Conservation (phyloP, 2,888 invertebrate genomes). For the Rhagium mordax region DNA sequence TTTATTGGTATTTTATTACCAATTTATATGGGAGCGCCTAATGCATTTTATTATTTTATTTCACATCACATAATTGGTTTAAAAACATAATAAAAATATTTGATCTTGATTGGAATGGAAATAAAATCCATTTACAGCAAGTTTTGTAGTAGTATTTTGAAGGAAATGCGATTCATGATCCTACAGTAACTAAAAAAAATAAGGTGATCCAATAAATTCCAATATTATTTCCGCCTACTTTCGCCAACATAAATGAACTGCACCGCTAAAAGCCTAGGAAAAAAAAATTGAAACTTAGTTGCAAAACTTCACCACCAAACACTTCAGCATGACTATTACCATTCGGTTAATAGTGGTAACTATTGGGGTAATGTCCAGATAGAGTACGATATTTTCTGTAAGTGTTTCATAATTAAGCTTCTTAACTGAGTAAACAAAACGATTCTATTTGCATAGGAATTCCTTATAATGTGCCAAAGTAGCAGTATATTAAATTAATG, state of each 20-base stretch:
- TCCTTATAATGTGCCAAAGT: conserved; percentile 23
- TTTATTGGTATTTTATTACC: conserved; percentile 33
- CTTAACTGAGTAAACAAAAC: conserved; percentile 21
- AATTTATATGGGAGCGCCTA: conserved; percentile 33
- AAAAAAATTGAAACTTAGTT: neutral
- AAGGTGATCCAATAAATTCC: too few relatives aligned
- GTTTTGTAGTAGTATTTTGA: neutral
- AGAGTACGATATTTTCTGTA: neutral
- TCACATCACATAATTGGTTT: conserved; percentile 28
- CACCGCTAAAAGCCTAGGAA: neutral
- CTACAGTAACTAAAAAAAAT: too few relatives aligned
- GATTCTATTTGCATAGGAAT: conserved; percentile 28
- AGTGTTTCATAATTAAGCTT: conserved; percentile 24
- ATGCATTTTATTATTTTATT: conserved; percentile 33
- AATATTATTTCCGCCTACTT: too few relatives aligned
- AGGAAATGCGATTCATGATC: too few relatives aligned
- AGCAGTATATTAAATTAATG: conserved; percentile 7
- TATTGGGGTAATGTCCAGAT: neutral
- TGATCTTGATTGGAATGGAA: conserved; percentile 32
- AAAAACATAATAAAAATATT: conserved; percentile 25
- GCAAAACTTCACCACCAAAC: neutral
- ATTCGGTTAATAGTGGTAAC: neutral
- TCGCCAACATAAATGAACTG: too few relatives aligned
- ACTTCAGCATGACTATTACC: neutral
- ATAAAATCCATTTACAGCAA: conserved; percentile 27